phyloP scores from a whole-genome alignment of 2,888 invertebrate genomes.

The Netelia virgata region DNA sequence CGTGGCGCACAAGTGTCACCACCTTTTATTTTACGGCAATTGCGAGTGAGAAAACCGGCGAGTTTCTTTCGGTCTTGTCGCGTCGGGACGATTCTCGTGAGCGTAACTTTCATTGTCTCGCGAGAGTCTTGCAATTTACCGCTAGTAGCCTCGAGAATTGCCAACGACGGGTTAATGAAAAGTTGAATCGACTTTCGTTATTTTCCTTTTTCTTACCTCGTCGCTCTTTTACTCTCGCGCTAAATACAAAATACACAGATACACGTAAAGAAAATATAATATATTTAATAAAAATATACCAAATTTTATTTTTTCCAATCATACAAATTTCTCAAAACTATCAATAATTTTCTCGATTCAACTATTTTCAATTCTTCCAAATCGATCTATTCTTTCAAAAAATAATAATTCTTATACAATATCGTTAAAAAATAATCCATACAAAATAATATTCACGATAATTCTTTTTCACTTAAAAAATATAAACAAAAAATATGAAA shows the following conservation, averaged over 20 bases:
- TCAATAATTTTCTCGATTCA: no score
- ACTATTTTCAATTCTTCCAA: no score
- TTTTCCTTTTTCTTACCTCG: constrained; percentile 2
- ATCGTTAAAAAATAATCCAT: no score
- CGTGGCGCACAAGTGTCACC: constrained; percentile 73
- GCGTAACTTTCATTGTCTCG: constrained; percentile 48
- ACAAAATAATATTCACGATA: no score
- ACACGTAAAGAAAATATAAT: no score
- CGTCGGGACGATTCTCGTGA: constrained; percentile 42
- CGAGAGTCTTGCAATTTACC: constrained; percentile 39
- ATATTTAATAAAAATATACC: no score
- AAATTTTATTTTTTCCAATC: no score
- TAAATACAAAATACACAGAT: neutral
- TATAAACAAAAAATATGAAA: no score
- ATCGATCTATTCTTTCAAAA: no score
- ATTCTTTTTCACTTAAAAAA: neutral
- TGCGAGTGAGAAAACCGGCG: constrained; percentile 40
- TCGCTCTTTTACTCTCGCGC: neutral
- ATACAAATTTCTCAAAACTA: no score
- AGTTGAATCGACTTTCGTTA: constrained; percentile 46
- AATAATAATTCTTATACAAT: no score
- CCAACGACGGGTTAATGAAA: constrained; percentile 37
- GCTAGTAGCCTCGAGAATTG: constrained; percentile 30
- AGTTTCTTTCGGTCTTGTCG: neutral
- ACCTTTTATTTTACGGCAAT: constrained; percentile 61